Conservation (phyloP, 1,140 invertebrate genomes). For the Drosophila nigrodunni region DNA sequence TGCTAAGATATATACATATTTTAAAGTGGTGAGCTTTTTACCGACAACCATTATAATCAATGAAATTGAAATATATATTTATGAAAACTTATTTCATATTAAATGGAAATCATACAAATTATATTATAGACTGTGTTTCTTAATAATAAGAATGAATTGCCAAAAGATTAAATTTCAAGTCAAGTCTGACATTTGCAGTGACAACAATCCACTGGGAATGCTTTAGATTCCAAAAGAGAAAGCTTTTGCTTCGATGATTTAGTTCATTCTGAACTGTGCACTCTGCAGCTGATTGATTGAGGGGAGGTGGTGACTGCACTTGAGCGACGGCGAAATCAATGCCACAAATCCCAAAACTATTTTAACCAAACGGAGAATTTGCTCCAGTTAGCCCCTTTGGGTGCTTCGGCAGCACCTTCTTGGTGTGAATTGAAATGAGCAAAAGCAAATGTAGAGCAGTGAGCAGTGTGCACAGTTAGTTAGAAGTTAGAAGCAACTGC, state of each 20-base stretch:
- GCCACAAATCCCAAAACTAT: constrained; percentile 81
- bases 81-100: too few relatives aligned
- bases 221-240: background rate
- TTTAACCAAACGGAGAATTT: constrained; percentile 61
- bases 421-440: constrained; percentile 77
- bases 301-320: constrained; percentile 49
- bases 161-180: background rate
- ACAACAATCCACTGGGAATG: background rate
- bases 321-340: constrained; percentile 78
- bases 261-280: constrained; percentile 15
- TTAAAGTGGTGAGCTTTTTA: too few relatives aligned
- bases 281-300: constrained; percentile 66
- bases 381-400: background rate
- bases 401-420: constrained; percentile 14
- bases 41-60: too few relatives aligned
- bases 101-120: too few relatives aligned
- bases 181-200: background rate
- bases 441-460: constrained; percentile 60
- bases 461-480: constrained; percentile 30
- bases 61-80: too few relatives aligned
- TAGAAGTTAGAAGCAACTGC: background rate
- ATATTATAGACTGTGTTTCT: too few relatives aligned
- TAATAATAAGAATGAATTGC: background rate
- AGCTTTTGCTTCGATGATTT: background rate
- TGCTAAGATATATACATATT: too few relatives aligned